These are phyloP conservation scores for Timandra comae DNA, from an alignment of 2,888 invertebrate species.

Conservation along the genomic window DNA sequence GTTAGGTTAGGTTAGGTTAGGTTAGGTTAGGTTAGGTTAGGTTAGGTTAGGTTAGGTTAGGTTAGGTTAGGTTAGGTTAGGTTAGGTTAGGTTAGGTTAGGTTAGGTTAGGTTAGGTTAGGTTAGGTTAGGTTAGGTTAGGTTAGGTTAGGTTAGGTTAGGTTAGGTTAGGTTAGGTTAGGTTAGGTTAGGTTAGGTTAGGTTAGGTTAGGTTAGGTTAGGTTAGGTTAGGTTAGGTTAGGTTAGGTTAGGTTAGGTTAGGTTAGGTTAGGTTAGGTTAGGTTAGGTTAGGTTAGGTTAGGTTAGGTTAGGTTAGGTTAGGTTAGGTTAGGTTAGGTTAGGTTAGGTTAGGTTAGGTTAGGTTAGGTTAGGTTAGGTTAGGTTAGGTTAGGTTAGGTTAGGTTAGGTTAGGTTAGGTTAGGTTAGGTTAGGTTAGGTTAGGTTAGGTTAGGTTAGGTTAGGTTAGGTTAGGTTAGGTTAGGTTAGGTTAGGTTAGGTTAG, in stretches of 20 bases:
- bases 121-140: constrained; percentile 11
- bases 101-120: constrained; percentile 10
- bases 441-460: constrained; percentile 11
- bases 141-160: constrained; percentile 10
- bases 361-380: constrained; percentile 13
- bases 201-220: constrained; percentile 10
- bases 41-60: constrained; percentile 10
- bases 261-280: constrained; percentile 16
- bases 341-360: constrained; percentile 14
- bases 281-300: constrained; percentile 15
- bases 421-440: constrained; percentile 11
- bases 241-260: constrained; percentile 11
- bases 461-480: constrained; percentile 11
- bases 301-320: constrained; percentile 14
- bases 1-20: constrained; percentile 17
- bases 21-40: constrained; percentile 14
- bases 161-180: constrained; percentile 11
- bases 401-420: constrained; percentile 11
- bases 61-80: constrained; percentile 11
- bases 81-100: constrained; percentile 11
- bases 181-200: constrained; percentile 11
- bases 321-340: constrained; percentile 15
- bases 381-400: constrained; percentile 13
- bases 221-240: constrained; percentile 12
- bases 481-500: constrained; percentile 9